A percentile compares a stretch with the other conserved stretches of the same genome.
Conservation (phyloP, 2,113 vertebrate genomes). For the Labeo catla region DNA sequence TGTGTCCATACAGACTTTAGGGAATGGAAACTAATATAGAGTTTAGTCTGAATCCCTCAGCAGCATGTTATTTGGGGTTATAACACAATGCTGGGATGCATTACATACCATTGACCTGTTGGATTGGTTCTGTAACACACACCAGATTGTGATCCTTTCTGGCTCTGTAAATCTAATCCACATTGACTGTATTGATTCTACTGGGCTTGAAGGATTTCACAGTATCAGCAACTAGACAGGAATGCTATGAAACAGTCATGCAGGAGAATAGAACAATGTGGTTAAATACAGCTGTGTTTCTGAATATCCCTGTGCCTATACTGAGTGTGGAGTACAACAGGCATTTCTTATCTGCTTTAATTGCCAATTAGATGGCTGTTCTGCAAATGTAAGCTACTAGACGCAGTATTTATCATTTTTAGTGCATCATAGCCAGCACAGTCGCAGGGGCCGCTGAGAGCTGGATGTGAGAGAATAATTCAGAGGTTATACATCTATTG, state of each 20-base stretch:
- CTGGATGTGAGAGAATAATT: conserved; percentile 30
- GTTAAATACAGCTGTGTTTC: conserved; percentile 5
- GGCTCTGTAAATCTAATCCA: conserved; percentile 24
- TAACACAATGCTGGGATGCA: background rate
- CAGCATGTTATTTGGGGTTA: background rate
- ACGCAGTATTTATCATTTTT: background rate
- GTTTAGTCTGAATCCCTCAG: background rate
- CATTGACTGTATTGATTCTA: conserved; percentile 38
- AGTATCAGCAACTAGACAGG: conserved; percentile 1
- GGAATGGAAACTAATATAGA: background rate
- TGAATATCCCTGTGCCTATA: background rate
- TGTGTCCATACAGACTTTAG: background rate
- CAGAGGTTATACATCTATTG: conserved; percentile 20
- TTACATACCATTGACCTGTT: conserved; percentile 9
- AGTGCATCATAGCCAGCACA: background rate
- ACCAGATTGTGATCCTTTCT: conserved; percentile 8
- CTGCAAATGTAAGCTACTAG: conserved; percentile 1
- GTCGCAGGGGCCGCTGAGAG: background rate
- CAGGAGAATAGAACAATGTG: background rate
- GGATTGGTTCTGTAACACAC: conserved; percentile 10
- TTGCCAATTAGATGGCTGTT: background rate
- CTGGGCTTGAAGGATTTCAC: conserved; percentile 31
- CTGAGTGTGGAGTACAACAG: background rate
- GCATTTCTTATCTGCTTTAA: background rate
- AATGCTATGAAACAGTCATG: conserved; percentile 4